These are phyloP conservation scores for Psylliodes chrysocephalus DNA, from an alignment of 2,888 invertebrate genomes.

Conservation along the genomic window DNA sequence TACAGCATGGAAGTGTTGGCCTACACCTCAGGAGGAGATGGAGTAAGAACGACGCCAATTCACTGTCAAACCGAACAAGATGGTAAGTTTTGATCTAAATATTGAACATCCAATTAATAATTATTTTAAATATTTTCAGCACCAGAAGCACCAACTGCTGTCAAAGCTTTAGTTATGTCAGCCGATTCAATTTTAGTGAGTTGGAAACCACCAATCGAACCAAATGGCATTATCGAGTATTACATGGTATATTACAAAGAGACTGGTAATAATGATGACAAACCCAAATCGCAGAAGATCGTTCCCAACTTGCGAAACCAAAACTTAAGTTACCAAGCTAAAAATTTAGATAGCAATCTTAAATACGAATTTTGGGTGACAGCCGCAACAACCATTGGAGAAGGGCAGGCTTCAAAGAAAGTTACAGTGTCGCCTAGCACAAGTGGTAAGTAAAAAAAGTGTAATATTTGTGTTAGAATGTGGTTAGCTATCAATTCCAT, in stretches of 20 bases:
- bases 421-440: constrained; percentile 86
- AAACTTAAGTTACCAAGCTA: constrained; percentile 84
- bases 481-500: no score
- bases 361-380: constrained; percentile 96
- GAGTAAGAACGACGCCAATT: constrained; percentile 86
- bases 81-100: constrained; percentile 68
- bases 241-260: constrained; percentile 89
- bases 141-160: constrained; percentile 91
- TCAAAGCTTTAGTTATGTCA: constrained; percentile 93
- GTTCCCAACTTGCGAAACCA: constrained; percentile 76
- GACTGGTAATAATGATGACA: constrained; percentile 62
- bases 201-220: constrained; percentile 92
- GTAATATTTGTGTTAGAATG: no score
- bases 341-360: constrained; percentile 81
- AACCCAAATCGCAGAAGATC: constrained; percentile 80
- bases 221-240: constrained; percentile 92
- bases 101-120: no score
- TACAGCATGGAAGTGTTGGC: constrained; percentile 97
- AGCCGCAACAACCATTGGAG: constrained; percentile 92
- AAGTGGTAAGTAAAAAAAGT: constrained; percentile 76
- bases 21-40: constrained; percentile 94
- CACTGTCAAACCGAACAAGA: constrained; percentile 97
- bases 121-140: constrained; percentile 67
- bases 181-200: constrained; percentile 90
- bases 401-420: constrained; percentile 90